A percentile compares a stretch with the other conserved stretches of the same genome.
Evolutionary conservation across 2,113 vertebrate genomes (phyloP).

Genomic region (Psammodynastes pulverulentus): DNA sequence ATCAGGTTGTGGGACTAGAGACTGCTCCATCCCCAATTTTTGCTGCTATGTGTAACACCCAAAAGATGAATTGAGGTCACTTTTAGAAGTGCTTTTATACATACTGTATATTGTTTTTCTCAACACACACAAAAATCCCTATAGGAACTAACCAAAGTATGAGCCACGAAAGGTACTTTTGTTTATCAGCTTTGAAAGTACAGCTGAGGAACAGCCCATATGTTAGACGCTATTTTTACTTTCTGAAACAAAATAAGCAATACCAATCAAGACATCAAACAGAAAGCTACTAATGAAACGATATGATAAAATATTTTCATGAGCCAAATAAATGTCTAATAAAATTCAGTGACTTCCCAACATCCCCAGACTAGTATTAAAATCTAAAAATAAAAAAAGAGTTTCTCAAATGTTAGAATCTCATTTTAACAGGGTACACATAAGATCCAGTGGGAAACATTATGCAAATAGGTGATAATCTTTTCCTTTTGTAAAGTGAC

Average conservation of each 20-base stretch:
- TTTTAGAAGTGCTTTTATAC: not conserved
- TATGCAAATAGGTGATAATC: constrained; percentile 11
- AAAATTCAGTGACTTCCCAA: constrained; percentile 21
- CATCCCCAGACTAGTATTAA: constrained; percentile 42
- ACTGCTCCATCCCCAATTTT: not conserved
- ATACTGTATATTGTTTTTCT: not conserved
- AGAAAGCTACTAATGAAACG: not conserved
- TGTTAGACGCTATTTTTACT: not conserved
- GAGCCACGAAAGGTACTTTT: not conserved
- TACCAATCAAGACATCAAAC: constrained; percentile 24
- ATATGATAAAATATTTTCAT: constrained; percentile 25
- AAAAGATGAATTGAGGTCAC: not conserved
- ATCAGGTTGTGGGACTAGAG: not conserved
- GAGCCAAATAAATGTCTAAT: constrained; percentile 14
- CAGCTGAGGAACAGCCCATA: not conserved
- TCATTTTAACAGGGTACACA: constrained; percentile 45
- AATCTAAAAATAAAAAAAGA: constrained; percentile 36
- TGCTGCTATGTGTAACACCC: not conserved
- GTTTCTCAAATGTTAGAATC: constrained; percentile 39
- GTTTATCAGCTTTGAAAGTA: not conserved
- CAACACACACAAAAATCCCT: not conserved
- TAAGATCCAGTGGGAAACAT: constrained; percentile 47
- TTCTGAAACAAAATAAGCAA: not conserved
- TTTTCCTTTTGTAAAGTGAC: not conserved
- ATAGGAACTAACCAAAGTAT: not conserved